Conservation (phyloP, 2,888 invertebrate genomes). For the Adineta ricciae region DNA sequence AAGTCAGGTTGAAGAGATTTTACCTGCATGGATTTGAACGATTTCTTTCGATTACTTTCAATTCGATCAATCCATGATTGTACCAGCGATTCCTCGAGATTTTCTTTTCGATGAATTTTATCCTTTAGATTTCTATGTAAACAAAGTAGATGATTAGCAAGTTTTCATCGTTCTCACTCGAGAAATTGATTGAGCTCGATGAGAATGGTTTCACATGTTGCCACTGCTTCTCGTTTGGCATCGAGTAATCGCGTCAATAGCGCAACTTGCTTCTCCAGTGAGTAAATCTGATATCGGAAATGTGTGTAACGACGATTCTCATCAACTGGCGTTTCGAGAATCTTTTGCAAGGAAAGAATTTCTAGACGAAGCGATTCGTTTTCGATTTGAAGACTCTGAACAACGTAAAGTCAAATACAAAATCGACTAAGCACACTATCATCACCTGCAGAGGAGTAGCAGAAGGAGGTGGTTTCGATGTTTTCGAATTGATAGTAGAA, state of each 20-base stretch:
- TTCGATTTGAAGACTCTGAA: neutral
- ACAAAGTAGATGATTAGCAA: no score
- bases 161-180: neutral
- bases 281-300: conserved; percentile 3
- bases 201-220: conserved; percentile 18
- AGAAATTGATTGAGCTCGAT: neutral
- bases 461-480: neutral
- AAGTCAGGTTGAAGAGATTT: no score
- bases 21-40: conserved; percentile 6
- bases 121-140: neutral
- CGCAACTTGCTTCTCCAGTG: neutral
- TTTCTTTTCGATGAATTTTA: neutral
- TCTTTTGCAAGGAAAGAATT: neutral
- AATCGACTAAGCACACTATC: neutral
- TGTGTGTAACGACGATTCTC: conserved; percentile 11
- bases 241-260: neutral
- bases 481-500: neutral
- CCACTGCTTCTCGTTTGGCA: neutral
- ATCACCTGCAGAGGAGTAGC: neutral
- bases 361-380: neutral
- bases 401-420: neutral
- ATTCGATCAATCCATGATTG: neutral
- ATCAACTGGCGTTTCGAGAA: neutral
- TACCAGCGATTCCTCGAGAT: neutral
- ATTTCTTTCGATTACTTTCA: conserved; percentile 17